Base-by-base conservation (phyloP, 1,140 invertebrate species). In the Ephestia elutella region DNA sequence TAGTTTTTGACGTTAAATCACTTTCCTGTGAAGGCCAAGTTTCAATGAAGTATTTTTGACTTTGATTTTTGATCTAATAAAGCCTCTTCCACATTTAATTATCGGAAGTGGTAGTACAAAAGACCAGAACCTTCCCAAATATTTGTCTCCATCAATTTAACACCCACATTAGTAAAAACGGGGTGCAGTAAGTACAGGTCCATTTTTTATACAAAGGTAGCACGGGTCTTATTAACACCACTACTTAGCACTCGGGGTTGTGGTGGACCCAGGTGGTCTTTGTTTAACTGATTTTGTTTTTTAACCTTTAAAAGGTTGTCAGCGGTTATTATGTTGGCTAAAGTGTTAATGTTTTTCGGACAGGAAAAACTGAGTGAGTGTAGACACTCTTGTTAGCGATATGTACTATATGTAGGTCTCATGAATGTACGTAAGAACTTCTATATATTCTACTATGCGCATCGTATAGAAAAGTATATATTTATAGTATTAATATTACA, bases 261-360 rank as follows among this genome's bases (percentile, higher is more conserved):
- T 15, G 15, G 32, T 44, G 75, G 69, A 62, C 66, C 70, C 78
- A 81, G 78, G 78, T 79, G 78, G 74, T 81, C 78, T 75, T 80
- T 80, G 75, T 80, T 78, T 77, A 74, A 78, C 13, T n/a, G 50
- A n/a, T 5, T 53, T 53, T n/a, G n/a, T n/a, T n/a, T 53, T 53
- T 21, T 21, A n/a, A 21, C 13, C 11, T 25, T 53, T 53, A 53
- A 53, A 53, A 53, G 50, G 50, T 25, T 53, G 50, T 53, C 50
- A 25, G 20, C 50, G 13, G 13, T 53, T 25, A 53, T 53, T 53
- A 53, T 25, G 21, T 17, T 5, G 15, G 13, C n/a, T 44, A 44
- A 44, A 44, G 38, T 44, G 38, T 44, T 44, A 44, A 44, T 44
- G 38, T 44, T 44, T 44, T 44, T 44, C 32, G 38, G 38, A 15